Evolutionary conservation across 2,113 vertebrate species (phyloP).

Genomic region (Pagrus major): DNA sequence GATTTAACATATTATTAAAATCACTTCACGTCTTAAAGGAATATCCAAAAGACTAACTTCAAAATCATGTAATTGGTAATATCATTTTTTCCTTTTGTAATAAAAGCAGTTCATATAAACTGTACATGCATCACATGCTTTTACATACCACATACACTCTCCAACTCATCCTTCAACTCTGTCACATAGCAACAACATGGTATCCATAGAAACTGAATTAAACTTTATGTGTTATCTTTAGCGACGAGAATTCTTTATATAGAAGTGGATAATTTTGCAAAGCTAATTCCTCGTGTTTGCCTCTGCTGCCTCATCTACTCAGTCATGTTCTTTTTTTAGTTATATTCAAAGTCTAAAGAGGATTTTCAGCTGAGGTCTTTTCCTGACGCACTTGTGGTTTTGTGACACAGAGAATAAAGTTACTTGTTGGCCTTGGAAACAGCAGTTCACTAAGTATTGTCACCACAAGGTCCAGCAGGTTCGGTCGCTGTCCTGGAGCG

Average conservation of each 20-base stretch:
- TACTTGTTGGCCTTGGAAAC: not conserved
- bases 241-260: conserved; percentile 45
- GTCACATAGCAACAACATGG: conserved; percentile 80
- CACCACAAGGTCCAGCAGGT: too few species aligned
- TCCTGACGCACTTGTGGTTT: not conserved
- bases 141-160: conserved; percentile 25
- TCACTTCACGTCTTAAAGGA: not conserved
- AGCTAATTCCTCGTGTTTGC: not conserved
- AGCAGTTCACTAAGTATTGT: not conserved
- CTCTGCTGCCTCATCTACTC: not conserved
- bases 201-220: conserved; percentile 79
- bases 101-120: not conserved
- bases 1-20: not conserved
- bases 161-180: conserved; percentile 47
- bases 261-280: conserved; percentile 16
- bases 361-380: not conserved
- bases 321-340: not conserved
- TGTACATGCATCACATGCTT: conserved; percentile 6
- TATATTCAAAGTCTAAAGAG: not conserved
- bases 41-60: too few species aligned
- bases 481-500: not conserved
- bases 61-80: not conserved
- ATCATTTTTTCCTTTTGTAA: not conserved
- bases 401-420: not conserved
- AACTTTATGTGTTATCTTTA: conserved; percentile 63